phyloP scores from a whole-genome alignment of 2,797 vertebrate species.

The Antrozous pallidus region DNA sequence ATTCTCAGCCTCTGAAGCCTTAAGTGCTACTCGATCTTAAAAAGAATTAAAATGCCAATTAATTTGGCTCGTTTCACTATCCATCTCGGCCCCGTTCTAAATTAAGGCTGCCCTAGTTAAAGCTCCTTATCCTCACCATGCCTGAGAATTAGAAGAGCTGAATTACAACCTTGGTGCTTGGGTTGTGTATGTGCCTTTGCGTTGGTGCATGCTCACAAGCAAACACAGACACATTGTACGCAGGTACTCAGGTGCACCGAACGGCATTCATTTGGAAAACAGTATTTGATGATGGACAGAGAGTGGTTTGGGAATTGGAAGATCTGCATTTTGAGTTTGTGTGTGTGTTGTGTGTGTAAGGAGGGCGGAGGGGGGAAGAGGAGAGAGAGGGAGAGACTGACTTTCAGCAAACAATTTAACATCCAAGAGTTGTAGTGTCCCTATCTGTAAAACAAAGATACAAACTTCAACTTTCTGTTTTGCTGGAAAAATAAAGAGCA shows the following conservation, averaged over 20 bases:
- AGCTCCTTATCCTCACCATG: neutral
- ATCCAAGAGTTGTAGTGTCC: neutral
- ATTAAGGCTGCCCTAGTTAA: constrained; percentile 58
- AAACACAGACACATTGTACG: neutral
- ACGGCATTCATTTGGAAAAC: neutral
- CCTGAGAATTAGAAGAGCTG: neutral
- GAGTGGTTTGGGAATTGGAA: neutral
- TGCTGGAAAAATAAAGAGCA: neutral
- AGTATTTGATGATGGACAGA: neutral
- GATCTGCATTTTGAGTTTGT: neutral
- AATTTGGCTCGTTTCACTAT: constrained; percentile 33
- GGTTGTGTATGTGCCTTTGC: neutral
- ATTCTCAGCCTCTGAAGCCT: neutral
- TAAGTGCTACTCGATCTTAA: constrained; percentile 21
- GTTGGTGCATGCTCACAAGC: neutral
- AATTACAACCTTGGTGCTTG: neutral
- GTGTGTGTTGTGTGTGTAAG: neutral
- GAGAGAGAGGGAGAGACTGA: neutral
- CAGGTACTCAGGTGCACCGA: neutral
- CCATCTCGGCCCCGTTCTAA: constrained; percentile 41
- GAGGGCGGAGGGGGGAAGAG: too few species aligned
- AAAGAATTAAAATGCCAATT: constrained; percentile 43
- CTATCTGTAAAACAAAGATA: neutral
- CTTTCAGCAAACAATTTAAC: neutral
- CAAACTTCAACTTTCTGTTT: neutral